phyloP scores from a whole-genome alignment of 1,140 invertebrate species.

The Drosophila arawakana region DNA sequence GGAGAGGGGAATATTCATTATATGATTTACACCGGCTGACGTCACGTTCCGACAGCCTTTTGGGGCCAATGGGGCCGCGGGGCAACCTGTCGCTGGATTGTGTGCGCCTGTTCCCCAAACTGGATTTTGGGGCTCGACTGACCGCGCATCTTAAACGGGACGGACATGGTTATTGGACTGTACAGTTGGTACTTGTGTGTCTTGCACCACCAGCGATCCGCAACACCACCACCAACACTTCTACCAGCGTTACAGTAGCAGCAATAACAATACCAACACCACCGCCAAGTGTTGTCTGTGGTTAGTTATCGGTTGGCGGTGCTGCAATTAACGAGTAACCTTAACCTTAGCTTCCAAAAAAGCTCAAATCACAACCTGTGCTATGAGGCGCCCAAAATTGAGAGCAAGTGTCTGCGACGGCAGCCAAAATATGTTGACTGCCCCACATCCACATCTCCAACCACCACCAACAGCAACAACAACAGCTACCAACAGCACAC shows the following conservation, averaged over 20 bases:
- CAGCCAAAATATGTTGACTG: constrained; percentile 59
- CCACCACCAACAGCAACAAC: constrained; percentile 16
- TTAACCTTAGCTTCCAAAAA: constrained; percentile 85
- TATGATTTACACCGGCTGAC: constrained; percentile 56
- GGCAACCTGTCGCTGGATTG: constrained; percentile 56
- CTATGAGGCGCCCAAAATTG: constrained; percentile 78
- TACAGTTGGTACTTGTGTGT: not conserved
- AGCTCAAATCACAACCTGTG: constrained; percentile 84
- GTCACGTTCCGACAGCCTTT: not conserved
- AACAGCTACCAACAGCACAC: constrained; percentile 6
- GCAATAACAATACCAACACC: constrained; percentile 3
- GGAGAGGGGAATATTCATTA: not conserved
- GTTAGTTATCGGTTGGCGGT: constrained; percentile 57
- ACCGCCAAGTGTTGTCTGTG: constrained; percentile 56
- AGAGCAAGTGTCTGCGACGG: constrained; percentile 65
- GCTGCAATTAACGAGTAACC: constrained; percentile 79
- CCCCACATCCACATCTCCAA: constrained; percentile 14
- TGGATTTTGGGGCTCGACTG: constrained; percentile 84
- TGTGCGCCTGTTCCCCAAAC: constrained; percentile 82
- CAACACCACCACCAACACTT: not conserved
- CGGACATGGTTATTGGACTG: constrained; percentile 56
- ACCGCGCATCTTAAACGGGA: constrained; percentile 79
- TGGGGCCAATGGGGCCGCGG: constrained; percentile 41
- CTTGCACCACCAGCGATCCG: constrained; percentile 23
- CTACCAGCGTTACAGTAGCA: not conserved